A percentile compares a stretch with the other conserved stretches of the same genome.
phyloP scores from a whole-genome alignment of 92 coral and sea anemone species.

The Nematostella vectensis region DNA sequence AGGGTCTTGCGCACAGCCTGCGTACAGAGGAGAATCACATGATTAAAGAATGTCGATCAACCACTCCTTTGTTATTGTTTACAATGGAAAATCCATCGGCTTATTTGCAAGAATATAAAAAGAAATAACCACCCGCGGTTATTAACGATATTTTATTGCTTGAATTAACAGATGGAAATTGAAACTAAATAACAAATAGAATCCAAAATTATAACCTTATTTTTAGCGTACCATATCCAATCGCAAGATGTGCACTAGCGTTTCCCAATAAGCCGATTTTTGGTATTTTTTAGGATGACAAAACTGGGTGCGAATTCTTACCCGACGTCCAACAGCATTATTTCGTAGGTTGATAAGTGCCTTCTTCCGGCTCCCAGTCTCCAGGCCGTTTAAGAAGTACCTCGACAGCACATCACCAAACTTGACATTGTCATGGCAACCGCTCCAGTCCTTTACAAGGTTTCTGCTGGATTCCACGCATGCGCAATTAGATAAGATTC shows the following conservation, averaged over 20 bases:
- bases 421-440: constrained; percentile 63
- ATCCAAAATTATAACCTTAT: too few species aligned
- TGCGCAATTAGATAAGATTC: constrained; percentile 37
- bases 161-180: too few species aligned
- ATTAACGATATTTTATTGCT: neutral
- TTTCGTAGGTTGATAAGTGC: constrained; percentile 51
- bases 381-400: constrained; percentile 63
- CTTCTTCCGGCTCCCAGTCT: constrained; percentile 25
- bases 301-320: constrained; percentile 2
- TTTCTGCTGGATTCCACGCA: constrained; percentile 17
- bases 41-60: too few species aligned
- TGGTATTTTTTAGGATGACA: neutral
- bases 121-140: neutral
- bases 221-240: neutral
- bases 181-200: too few species aligned
- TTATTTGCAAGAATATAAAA: neutral
- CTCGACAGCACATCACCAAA: constrained; percentile 57
- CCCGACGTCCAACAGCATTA: constrained; percentile 76
- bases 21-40: neutral
- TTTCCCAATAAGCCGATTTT: too few species aligned
- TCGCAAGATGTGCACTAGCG: too few species aligned
- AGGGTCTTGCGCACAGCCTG: constrained; percentile 61
- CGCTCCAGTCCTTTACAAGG: constrained; percentile 39
- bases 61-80: too few species aligned
- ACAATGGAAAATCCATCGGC: neutral